Percentiles rank a stretch among this genome's conserved stretches.
phyloP scores from a whole-genome alignment of 2,113 vertebrate species.

The Axis porcinus region DNA sequence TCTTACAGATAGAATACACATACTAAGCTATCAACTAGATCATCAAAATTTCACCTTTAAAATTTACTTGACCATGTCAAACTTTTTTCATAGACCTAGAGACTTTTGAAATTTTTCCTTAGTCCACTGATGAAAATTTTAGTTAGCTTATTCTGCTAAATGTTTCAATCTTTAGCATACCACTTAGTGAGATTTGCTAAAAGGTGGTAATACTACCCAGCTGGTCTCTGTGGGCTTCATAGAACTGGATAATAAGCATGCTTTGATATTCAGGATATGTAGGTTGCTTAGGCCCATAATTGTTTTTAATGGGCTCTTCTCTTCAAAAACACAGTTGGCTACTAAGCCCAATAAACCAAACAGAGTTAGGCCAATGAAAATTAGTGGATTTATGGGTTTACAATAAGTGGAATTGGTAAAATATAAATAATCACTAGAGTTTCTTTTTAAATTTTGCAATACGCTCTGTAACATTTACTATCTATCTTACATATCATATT shows the following conservation, averaged over 20 bases:
- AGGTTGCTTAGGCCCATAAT: slow-evolving; percentile 29
- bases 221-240: neutral
- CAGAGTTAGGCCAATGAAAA: neutral
- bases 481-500: neutral
- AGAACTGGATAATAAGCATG: neutral
- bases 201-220: slow-evolving; percentile 26
- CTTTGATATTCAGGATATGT: slow-evolving; percentile 40
- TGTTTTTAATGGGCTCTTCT: slow-evolving; percentile 40
- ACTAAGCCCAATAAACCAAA: slow-evolving; percentile 27
- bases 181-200: slow-evolving; percentile 30
- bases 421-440: neutral
- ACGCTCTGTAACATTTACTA: neutral
- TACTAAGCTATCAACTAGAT: neutral
- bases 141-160: neutral
- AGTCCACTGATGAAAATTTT: neutral
- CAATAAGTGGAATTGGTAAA: slow-evolving; percentile 45
- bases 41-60: neutral
- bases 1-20: neutral
- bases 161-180: slow-evolving; percentile 14
- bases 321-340: slow-evolving; percentile 50
- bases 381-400: slow-evolving; percentile 2
- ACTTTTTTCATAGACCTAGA: neutral
- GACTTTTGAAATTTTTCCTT: neutral
- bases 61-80: neutral
- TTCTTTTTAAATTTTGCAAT: neutral